These are phyloP conservation scores for Phymatocera aterrima DNA, from an alignment of 2,888 invertebrate species.

Conservation along the genomic window DNA sequence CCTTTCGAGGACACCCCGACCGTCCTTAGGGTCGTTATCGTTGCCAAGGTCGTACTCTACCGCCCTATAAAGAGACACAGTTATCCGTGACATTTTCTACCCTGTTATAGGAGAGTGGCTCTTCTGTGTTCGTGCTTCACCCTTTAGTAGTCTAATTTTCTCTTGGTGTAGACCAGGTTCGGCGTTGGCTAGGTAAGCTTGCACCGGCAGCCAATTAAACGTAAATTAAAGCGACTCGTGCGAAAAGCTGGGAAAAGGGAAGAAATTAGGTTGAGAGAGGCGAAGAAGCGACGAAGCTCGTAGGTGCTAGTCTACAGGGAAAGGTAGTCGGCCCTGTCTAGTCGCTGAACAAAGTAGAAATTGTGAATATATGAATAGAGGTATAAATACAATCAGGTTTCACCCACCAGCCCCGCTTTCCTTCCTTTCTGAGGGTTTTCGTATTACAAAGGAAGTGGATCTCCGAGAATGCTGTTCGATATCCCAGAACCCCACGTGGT, in stretches of 20 bases:
- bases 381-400: too few species aligned
- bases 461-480: too few species aligned
- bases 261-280: slow-evolving; percentile 20
- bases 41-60: slow-evolving; percentile 24
- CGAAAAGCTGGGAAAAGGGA: slow-evolving; percentile 30
- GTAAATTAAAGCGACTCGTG: slow-evolving; percentile 37
- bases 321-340: too few species aligned
- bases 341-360: neutral
- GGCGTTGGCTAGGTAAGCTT: neutral
- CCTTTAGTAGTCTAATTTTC: slow-evolving; percentile 37
- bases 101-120: neutral
- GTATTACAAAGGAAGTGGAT: too few species aligned
- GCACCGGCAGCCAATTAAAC: slow-evolving; percentile 41
- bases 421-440: too few species aligned
- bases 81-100: slow-evolving; percentile 12
- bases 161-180: neutral
- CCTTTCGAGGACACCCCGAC: slow-evolving; percentile 6
- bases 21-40: slow-evolving; percentile 31
- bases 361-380: too few species aligned
- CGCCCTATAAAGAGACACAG: slow-evolving; percentile 15
- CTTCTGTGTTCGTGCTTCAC: neutral
- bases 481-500: too few species aligned
- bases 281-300: slow-evolving; percentile 6
- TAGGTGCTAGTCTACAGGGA: neutral
- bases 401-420: too few species aligned